phyloP scores from a whole-genome alignment of 2,797 vertebrate genomes.

The Megalops cyprinoides region DNA sequence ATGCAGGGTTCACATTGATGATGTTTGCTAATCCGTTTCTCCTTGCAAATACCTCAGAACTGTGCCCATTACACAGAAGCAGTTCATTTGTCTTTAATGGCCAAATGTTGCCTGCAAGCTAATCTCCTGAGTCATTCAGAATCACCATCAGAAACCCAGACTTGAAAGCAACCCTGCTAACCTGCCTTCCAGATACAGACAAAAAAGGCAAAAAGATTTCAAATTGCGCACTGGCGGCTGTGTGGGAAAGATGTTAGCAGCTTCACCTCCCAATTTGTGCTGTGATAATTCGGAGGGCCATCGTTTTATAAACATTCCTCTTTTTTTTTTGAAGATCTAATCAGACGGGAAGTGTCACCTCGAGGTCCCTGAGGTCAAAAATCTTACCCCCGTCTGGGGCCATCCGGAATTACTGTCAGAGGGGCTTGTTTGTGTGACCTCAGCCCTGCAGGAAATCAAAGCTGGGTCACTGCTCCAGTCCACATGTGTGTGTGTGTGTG shows the following conservation, averaged over 20 bases:
- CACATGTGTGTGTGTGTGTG: neutral
- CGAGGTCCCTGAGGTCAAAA: slow-evolving; percentile 10
- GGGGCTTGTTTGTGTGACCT: neutral
- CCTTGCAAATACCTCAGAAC: neutral
- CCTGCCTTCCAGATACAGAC: neutral
- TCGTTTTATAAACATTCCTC: neutral
- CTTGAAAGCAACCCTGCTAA: neutral
- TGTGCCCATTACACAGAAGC: neutral
- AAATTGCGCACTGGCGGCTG: neutral
- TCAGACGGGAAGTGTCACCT: slow-evolving; percentile 20
- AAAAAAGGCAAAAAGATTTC: neutral
- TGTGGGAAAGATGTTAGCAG: neutral
- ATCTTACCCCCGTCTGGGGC: neutral
- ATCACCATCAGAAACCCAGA: neutral
- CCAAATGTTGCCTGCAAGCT: neutral
- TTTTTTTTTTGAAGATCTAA: slow-evolving; percentile 5
- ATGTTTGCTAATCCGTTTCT: no score
- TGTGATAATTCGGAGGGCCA: neutral
- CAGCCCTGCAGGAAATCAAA: neutral
- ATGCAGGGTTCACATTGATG: no score
- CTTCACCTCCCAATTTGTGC: neutral
- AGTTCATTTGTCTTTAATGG: slow-evolving; percentile 11
- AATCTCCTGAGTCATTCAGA: neutral
- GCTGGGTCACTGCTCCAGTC: neutral
- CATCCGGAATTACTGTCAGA: slow-evolving; percentile 5